Conservation (phyloP, 2,113 vertebrate species). For the Spea bombifrons region DNA sequence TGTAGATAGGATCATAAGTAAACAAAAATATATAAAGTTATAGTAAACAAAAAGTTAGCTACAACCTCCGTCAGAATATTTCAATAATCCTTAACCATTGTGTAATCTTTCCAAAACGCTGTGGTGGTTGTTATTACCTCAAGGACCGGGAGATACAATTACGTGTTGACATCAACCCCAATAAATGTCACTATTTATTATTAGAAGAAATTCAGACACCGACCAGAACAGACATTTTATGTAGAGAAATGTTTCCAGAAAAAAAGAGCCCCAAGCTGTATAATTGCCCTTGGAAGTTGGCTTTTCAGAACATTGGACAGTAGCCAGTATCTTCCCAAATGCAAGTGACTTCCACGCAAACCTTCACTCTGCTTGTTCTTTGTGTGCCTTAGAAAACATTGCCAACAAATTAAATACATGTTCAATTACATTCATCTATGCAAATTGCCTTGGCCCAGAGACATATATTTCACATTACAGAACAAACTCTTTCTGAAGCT, state of each 20-base stretch:
- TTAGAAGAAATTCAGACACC: background rate
- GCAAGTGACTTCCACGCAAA: background rate
- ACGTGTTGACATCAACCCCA: too few relatives aligned
- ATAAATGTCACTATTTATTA: background rate
- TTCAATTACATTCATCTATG: constrained; percentile 20
- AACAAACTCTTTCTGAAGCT: constrained; percentile 14
- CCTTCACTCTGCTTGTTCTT: background rate
- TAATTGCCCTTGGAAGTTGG: background rate
- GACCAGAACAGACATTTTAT: background rate
- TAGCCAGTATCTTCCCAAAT: background rate
- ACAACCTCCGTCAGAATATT: too few relatives aligned
- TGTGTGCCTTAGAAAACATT: constrained; percentile 1
- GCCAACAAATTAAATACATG: constrained; percentile 17
- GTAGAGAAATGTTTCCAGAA: background rate
- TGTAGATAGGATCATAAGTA: too few relatives aligned
- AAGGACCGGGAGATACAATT: too few relatives aligned
- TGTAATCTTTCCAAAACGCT: too few relatives aligned
- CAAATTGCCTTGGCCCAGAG: constrained; percentile 19
- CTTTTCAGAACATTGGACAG: constrained; percentile 6
- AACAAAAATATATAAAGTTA: too few relatives aligned
- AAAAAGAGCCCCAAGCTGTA: background rate
- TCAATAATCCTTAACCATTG: too few relatives aligned
- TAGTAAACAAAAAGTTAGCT: too few relatives aligned
- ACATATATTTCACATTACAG: constrained; percentile 23
- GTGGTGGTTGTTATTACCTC: too few relatives aligned